Evolutionary conservation across 2,113 vertebrate genomes (phyloP), one percentile per base, ranked within the genome.

Genomic region (Poicephalus gulielmi): DNA sequence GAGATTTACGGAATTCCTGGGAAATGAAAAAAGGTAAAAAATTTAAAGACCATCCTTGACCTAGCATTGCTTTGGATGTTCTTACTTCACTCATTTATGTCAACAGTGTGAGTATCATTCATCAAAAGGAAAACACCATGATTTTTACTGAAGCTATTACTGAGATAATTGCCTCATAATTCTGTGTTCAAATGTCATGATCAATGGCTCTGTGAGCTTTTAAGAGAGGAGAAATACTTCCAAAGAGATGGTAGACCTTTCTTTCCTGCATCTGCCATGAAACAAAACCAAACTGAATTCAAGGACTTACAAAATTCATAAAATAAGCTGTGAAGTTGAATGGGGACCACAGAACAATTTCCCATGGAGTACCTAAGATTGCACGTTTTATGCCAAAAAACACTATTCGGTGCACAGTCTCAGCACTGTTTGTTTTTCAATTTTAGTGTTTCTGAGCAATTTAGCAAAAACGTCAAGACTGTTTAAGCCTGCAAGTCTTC

Each of bases 401-500:
- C 7, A 22, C 0, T 5, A 47, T 18, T 43, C n/a, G 13, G 22
- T 2, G 3, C 27, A 17, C 14, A 68, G 24, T 8, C 13, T 24
- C 41, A 37, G 41, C 17, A 16, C 6, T 18, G 11, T 27, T n/a
- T n/a, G 24, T 28, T 68, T 78, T 27, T 55, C 55, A 67, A 35
- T 63, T 49, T 60, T 49, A 31, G 2, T 7, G 20, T 35, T 70
- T 50, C 74, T 55, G 16, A 50, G 39, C 37, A 70, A 41, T 28
- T 44, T 0, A 77, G 18, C 25, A 75, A 43, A 92, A 76, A 43
- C n/a, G 1, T 55, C 62, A 85, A 63, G 55, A 39, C 31, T 57
- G 3, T 55, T 85, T 79, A 87, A 87, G 47, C 57, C 62, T 70
- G 18, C 31, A 68, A 77, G 23, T 15, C 18, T 47, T 64, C n/a